These are phyloP conservation scores for Drosophila funebris DNA, from an alignment of 1,140 invertebrate genomes.

Conservation along the genomic window DNA sequence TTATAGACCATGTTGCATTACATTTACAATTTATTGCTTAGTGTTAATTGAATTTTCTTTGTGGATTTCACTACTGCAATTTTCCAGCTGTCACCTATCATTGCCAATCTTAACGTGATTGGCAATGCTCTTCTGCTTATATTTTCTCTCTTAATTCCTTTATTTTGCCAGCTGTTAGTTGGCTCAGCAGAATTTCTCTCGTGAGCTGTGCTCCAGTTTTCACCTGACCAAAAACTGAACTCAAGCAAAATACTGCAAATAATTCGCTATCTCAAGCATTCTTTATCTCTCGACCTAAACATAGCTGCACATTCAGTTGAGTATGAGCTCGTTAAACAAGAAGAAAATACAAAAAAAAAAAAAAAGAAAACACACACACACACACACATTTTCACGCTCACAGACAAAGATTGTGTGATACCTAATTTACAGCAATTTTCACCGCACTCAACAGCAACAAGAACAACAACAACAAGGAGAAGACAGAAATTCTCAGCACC, in stretches of 20 bases:
- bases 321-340: constrained; percentile 64
- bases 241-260: constrained; percentile 5
- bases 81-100: background rate
- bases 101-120: background rate
- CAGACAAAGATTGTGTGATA: constrained; percentile 45
- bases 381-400: background rate
- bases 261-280: constrained; percentile 33
- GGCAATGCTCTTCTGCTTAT: background rate
- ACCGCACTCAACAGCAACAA: constrained; percentile 40
- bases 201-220: constrained; percentile 37
- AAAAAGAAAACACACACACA: constrained; percentile 12
- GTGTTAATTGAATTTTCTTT: background rate
- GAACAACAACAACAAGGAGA: constrained; percentile 14
- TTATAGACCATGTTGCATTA: too few relatives aligned
- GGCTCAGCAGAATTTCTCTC: constrained; percentile 9
- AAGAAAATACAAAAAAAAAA: too few relatives aligned
- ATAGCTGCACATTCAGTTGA: constrained; percentile 44
- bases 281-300: constrained; percentile 28
- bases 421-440: constrained; percentile 75
- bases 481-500: constrained; percentile 45
- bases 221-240: constrained; percentile 27
- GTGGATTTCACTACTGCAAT: background rate
- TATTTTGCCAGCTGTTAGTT: background rate
- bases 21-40: too few relatives aligned
- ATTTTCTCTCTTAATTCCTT: background rate